Evolutionary conservation across 2,888 invertebrate genomes (phyloP).

Genomic region (Pandemis heparana): DNA sequence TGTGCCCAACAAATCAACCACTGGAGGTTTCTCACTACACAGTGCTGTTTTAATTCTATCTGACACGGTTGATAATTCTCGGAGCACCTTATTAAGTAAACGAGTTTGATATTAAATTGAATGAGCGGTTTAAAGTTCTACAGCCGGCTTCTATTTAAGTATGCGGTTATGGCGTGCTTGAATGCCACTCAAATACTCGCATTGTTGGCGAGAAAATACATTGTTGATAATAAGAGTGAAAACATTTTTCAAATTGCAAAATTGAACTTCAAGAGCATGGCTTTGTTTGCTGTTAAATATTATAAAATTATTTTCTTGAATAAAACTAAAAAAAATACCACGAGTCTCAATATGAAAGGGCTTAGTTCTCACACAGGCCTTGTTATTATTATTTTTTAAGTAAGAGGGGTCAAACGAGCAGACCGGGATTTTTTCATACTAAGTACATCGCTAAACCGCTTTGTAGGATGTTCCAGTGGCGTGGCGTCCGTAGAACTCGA

Average conservation of each 20-base stretch:
- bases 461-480: no score
- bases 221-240: not conserved
- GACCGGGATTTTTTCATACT: not conserved
- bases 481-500: no score
- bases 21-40: not conserved
- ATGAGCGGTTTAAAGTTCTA: conserved; percentile 34
- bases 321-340: no score
- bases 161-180: conserved; percentile 33
- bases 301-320: no score
- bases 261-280: no score
- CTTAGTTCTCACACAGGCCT: no score
- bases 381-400: no score
- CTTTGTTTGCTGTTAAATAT: no score
- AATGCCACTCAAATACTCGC: conserved; percentile 20
- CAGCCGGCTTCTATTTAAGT: conserved; percentile 16
- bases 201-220: conserved; percentile 19
- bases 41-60: conserved; percentile 30
- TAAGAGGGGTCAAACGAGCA: no score
- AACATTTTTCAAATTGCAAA: not conserved
- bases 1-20: conserved; percentile 1
- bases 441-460: no score
- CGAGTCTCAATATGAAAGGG: no score
- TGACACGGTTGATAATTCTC: conserved; percentile 22
- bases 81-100: conserved; percentile 29
- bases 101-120: conserved; percentile 36